Evolutionary conservation across 2,113 vertebrate genomes (phyloP).

Genomic region (Melanostigma gelatinosum): DNA sequence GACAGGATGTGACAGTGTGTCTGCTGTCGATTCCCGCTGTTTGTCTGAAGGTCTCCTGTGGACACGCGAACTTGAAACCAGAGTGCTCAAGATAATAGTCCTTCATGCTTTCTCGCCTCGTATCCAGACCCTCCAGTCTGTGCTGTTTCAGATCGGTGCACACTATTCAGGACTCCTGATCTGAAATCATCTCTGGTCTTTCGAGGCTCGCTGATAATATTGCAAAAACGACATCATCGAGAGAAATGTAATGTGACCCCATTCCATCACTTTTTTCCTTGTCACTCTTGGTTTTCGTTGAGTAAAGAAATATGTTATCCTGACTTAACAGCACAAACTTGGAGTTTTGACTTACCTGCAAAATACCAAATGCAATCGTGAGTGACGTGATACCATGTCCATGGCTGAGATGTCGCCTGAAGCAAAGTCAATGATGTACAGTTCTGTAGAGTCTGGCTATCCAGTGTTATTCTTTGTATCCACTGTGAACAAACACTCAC

Average conservation of each 20-base stretch:
- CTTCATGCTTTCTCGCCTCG: neutral
- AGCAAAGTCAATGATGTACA: neutral
- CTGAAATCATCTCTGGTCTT: neutral
- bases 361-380: neutral
- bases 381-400: neutral
- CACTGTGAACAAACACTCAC: neutral
- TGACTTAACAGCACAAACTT: neutral
- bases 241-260: neutral
- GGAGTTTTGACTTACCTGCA: neutral
- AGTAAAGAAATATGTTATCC: neutral
- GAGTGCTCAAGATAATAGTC: slow-evolving; percentile 6
- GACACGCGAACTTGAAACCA: slow-evolving; percentile 19
- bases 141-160: neutral
- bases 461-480: neutral
- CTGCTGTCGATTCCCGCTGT: slow-evolving; percentile 55
- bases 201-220: neutral
- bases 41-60: slow-evolving; percentile 35
- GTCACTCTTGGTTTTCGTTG: neutral
- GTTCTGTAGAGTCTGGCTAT: neutral
- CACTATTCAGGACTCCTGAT: neutral
- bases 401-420: neutral
- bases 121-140: neutral
- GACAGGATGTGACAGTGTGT: slow-evolving; percentile 44
- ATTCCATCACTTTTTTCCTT: neutral
- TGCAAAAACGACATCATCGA: neutral